Base-by-base conservation (phyloP, 1,140 invertebrate genomes). In the Pararge aegeria region DNA sequence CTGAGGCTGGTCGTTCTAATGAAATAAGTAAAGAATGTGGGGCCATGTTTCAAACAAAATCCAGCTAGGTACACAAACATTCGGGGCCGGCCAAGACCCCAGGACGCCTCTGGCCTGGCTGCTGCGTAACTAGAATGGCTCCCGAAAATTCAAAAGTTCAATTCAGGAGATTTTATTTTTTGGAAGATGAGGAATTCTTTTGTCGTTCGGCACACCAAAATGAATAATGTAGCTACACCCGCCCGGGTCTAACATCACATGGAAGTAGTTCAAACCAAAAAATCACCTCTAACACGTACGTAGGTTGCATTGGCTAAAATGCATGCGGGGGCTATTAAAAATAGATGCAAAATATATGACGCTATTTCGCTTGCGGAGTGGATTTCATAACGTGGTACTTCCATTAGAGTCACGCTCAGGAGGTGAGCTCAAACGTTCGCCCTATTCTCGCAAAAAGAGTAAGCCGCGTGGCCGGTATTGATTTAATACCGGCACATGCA, bases 401-500 rank as follows among this genome's bases (percentile, higher is more conserved):
- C 73, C 74, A 76, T 76, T 76, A 76, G 71, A 73, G 60, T 50
- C 63, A 70, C 68, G 68, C 69, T 67, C 68, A 64, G 67, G 66
- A 80, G 79, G 70, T 73, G 70, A 73, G 70, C 67, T 73, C 72
- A 73, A 80, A 80, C 74, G 74, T 55, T 70, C 73, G 59, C 68
- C 67, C 70, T 63, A 53, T 57, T 59, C 61, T 56, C 58, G 64
- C 62, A 83, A 82, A 78, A 78, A 83, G 76, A 75, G 74, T 65
- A 75, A 73, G 68, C 66, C 68, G 57, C 59, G 61, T 62, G 68
- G 68, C 71, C 71, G 66, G 73, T 88, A 88, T 88, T 88, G 83
- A 88, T 85, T 88, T 83, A 85, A 86, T 79, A 78, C 82, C 56
- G 71, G 70, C 71, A 75, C 68, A 77, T 75, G 72, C 73, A 74